A percentile compares a stretch with the other conserved stretches of the same genome.
Conservation (phyloP, 2,888 invertebrate species). For the Idaea straminata region DNA sequence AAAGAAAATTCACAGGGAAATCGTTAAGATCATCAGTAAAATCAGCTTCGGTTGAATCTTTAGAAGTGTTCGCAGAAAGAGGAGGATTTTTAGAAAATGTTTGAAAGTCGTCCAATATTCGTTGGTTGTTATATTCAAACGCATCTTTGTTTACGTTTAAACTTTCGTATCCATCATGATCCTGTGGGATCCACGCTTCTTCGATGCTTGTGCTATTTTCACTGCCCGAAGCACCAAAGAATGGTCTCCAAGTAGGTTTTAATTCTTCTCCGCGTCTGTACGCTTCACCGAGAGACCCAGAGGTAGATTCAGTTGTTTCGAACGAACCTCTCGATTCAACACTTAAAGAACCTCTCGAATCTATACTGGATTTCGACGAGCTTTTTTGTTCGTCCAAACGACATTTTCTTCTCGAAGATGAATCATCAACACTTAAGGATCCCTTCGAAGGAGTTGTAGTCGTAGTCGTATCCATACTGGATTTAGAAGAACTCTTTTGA, state of each 20-base stretch:
- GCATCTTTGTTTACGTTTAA: constrained; percentile 72
- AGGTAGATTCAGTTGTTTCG: constrained; percentile 86
- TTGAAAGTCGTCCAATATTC: constrained; percentile 72
- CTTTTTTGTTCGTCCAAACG: constrained; percentile 76
- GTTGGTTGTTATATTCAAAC: constrained; percentile 70
- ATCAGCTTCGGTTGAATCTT: constrained; percentile 82
- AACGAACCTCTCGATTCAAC: constrained; percentile 87
- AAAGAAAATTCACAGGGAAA: constrained; percentile 87
- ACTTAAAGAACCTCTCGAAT: constrained; percentile 82
- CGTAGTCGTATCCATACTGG: constrained; percentile 78
- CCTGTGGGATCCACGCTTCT: constrained; percentile 89
- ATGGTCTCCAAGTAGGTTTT: constrained; percentile 90
- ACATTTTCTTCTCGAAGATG: constrained; percentile 67
- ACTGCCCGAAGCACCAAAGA: constrained; percentile 87
- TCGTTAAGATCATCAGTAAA: constrained; percentile 88
- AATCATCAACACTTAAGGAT: constrained; percentile 75
- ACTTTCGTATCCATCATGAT: constrained; percentile 83
- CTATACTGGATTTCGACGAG: constrained; percentile 82
- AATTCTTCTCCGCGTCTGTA: constrained; percentile 85
- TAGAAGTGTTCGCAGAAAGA: constrained; percentile 70
- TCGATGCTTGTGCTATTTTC: constrained; percentile 93
- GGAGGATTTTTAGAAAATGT: constrained; percentile 75
- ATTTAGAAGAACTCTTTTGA: constrained; percentile 80
- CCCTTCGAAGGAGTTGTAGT: constrained; percentile 75
- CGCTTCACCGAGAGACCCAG: constrained; percentile 86